Evolutionary conservation across 2,888 invertebrate species (phyloP).

Genomic region (Horisme vitalbata): DNA sequence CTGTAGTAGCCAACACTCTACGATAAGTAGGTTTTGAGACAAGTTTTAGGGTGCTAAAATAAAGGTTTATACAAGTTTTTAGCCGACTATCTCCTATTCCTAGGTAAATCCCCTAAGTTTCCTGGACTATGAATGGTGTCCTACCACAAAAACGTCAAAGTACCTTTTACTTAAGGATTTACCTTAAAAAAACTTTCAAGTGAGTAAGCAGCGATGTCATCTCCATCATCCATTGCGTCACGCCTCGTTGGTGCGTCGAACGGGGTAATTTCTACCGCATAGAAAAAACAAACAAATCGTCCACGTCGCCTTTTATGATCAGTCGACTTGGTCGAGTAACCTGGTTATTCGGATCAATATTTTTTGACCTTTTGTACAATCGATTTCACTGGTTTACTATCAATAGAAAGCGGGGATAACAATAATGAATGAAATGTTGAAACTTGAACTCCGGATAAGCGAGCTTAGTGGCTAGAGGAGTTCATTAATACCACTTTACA

Average conservation of each 20-base stretch:
- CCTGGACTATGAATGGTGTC: too few species aligned
- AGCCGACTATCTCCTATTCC: too few species aligned
- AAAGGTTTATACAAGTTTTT: too few species aligned
- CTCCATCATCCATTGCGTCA: background rate
- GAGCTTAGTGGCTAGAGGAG: too few species aligned
- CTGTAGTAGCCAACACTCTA: too few species aligned
- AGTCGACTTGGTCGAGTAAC: slow-evolving; percentile 52
- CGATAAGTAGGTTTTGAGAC: too few species aligned
- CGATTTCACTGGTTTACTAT: slow-evolving; percentile 9
- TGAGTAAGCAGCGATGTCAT: slow-evolving; percentile 10
- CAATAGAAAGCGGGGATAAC: slow-evolving; percentile 8
- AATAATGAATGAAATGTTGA: background rate
- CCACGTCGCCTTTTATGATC: slow-evolving; percentile 33
- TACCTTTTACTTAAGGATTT: background rate
- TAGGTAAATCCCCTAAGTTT: too few species aligned
- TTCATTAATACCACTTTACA: too few species aligned
- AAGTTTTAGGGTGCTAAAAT: too few species aligned
- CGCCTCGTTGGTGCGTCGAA: slow-evolving; percentile 10
- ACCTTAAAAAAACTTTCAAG: background rate
- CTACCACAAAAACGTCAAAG: too few species aligned
- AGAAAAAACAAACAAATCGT: slow-evolving; percentile 27
- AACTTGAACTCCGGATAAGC: background rate
- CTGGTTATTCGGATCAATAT: slow-evolving; percentile 39
- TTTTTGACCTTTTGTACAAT: slow-evolving; percentile 17
- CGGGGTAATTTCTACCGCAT: slow-evolving; percentile 28